Evolutionary conservation across 2,888 invertebrate species (phyloP), one percentile per base, ranked within the genome.

Genomic region (Sinentomon sp.): DNA sequence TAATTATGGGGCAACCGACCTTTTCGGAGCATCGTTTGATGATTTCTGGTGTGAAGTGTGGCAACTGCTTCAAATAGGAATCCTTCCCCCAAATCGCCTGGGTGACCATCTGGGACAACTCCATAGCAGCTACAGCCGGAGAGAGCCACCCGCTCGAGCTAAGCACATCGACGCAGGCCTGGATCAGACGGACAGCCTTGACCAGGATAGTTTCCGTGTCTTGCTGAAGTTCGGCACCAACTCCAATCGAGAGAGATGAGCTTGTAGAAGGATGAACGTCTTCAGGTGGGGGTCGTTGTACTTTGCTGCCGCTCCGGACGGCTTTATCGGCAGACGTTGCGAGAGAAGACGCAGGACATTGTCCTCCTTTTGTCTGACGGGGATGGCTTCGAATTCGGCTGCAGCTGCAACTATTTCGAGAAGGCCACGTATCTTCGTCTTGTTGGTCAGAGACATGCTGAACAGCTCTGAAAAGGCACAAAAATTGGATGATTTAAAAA

Each of bases 21-120:
- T 85, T 83, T 14, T 85, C 89, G 0, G 75, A 65, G 50, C 89
- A 89, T 5, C 85, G 61, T 48, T 82, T 78, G 41, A 94, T 72
- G 34, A 83, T 69, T 0, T 87, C 92, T 0, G 62, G 50, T 3
- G 66, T 73, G 53, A 94, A 94, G 57, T 97, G 92, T 3, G 97
- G 97, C 50, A 99, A 56, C 50, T 99, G 97, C 39, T 89, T 74
- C 38, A 99, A 62, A 50, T 92, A 89, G 0, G 87, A 83, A 57
- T 97, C 97, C 54, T 89, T 92, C 47, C 78, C 83, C 89, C 94
- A 97, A 89, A 97, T 89, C 7, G 94, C 94, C 56, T 99, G 97
- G 0, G 97, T 97, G 3, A 85, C 80, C 94, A 97, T 99, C 59
- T 97, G 97, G 0, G 94, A 87, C 47, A 99, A 60, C 56, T 97